phyloP scores from a whole-genome alignment of 2,113 vertebrate species.

The Natator depressus region DNA sequence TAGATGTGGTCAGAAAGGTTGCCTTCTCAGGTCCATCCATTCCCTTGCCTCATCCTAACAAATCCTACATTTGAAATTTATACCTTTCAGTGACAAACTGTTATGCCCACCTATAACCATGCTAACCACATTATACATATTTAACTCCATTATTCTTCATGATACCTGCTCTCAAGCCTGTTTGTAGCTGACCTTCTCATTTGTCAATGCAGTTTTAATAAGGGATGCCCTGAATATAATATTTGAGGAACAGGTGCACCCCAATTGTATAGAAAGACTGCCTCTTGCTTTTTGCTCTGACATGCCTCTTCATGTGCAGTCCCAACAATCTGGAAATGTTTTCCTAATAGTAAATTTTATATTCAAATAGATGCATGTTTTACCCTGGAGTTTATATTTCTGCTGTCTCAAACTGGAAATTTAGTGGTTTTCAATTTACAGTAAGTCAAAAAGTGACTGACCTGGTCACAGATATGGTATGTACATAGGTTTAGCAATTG shows the following conservation, averaged over 20 bases:
- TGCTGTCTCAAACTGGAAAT: neutral
- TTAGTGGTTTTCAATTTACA: neutral
- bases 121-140: neutral
- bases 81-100: too few species aligned
- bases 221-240: neutral
- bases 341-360: too few species aligned
- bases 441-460: neutral
- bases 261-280: too few species aligned
- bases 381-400: neutral
- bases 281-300: too few species aligned
- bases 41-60: neutral
- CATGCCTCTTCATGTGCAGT: neutral
- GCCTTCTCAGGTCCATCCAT: neutral
- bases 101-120: neutral
- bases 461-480: neutral
- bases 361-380: neutral
- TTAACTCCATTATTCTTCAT: neutral
- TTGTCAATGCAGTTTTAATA: neutral
- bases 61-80: neutral
- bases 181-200: neutral
- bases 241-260: neutral
- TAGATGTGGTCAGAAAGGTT: too few species aligned
- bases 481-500: neutral
- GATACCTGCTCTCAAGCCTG: neutral
- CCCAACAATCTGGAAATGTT: neutral